Evolutionary conservation across 2,888 invertebrate species (phyloP).

Genomic region (Oxycera nigricornis): DNA sequence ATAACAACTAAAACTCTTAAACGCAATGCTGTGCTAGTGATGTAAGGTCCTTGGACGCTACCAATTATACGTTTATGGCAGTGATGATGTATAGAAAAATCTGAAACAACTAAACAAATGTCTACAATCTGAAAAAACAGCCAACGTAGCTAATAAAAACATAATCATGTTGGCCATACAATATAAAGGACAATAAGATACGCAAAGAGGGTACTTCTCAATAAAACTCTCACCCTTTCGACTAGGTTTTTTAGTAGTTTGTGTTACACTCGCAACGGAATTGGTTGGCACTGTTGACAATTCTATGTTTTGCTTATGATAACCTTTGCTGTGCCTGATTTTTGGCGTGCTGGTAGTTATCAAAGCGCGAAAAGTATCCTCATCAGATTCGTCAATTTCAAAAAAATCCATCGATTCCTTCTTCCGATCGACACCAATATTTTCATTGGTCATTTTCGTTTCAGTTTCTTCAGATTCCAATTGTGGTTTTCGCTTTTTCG

Average conservation of each 20-base stretch:
- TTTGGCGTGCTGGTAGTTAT: conserved; percentile 22
- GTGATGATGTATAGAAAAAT: background rate
- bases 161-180: conserved; percentile 10
- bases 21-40: too few relatives aligned
- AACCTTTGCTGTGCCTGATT: conserved; percentile 22
- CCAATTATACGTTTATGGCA: conserved; percentile 9
- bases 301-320: conserved; percentile 23
- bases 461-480: background rate
- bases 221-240: conserved; percentile 32
- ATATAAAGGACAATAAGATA: conserved; percentile 13
- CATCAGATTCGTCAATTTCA: conserved; percentile 17
- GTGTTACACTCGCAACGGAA: conserved; percentile 23
- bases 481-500: conserved; percentile 19
- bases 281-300: conserved; percentile 16
- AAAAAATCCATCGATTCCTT: background rate
- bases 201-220: background rate
- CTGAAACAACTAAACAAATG: conserved; percentile 22
- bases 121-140: conserved; percentile 11
- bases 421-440: background rate
- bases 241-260: conserved; percentile 22
- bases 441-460: background rate
- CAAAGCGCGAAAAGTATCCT: conserved; percentile 20
- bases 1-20: too few relatives aligned
- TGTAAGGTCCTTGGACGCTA: conserved; percentile 20
- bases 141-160: conserved; percentile 26